Percentiles rank a stretch among this genome's conserved stretches.
Conservation (phyloP, 2,888 invertebrate species). For the Metalampra italica region DNA sequence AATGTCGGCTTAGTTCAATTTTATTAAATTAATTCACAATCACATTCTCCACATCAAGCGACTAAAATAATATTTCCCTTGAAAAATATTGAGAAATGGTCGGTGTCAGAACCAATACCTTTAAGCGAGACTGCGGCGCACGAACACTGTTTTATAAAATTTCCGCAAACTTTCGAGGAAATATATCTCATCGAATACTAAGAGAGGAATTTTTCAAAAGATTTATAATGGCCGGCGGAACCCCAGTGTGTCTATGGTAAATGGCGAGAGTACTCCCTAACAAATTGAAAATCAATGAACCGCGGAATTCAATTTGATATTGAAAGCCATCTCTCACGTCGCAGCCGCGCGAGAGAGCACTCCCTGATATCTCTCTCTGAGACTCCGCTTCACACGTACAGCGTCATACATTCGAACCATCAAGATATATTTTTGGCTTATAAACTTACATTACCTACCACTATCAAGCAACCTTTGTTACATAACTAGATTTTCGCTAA, state of each 20-base stretch:
- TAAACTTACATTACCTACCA: constrained; percentile 12
- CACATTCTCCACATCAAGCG: too few relatives aligned
- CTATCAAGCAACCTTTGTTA: too few relatives aligned
- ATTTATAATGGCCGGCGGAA: constrained; percentile 56
- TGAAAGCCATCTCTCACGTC: constrained; percentile 78
- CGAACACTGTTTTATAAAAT: constrained; percentile 7
- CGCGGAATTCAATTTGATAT: constrained; percentile 83
- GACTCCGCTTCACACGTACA: constrained; percentile 60
- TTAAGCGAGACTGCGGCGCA: neutral
- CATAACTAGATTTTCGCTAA: too few relatives aligned
- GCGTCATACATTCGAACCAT: constrained; percentile 46
- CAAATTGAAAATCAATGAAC: constrained; percentile 82
- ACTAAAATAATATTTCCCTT: too few relatives aligned
- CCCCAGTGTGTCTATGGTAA: constrained; percentile 62
- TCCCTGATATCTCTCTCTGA: constrained; percentile 60
- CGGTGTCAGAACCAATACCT: too few relatives aligned
- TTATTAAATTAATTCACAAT: too few relatives aligned
- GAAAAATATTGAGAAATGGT: too few relatives aligned
- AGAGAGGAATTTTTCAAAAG: constrained; percentile 39
- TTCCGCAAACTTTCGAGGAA: constrained; percentile 13
- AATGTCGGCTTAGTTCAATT: too few relatives aligned
- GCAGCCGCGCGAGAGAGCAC: constrained; percentile 46
- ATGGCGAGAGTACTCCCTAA: constrained; percentile 67
- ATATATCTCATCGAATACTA: constrained; percentile 9
- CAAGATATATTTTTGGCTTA: constrained; percentile 22